Evolutionary conservation across 2,888 invertebrate species (phyloP), one percentile per base, ranked within the genome.

Genomic region (Apamea anceps): DNA sequence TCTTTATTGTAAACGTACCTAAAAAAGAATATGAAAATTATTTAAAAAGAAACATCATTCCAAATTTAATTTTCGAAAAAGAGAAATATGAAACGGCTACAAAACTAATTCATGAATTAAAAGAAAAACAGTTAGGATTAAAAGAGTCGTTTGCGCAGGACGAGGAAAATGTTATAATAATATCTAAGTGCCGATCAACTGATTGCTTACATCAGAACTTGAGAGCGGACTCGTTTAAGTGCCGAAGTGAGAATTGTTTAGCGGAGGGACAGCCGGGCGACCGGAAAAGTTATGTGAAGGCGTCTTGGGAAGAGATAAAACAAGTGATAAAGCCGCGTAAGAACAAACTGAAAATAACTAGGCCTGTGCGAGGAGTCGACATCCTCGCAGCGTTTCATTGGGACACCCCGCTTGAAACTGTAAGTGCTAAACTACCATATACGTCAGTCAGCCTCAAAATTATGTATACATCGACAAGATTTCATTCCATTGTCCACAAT

Each of bases 1-100:
- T 97, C 65, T 97, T 98, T 86, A 95, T 97, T 57, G 96, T 98
- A 25, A 97, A 96, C 85, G 96, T 98, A 37, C 98, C 97, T 10
- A 96, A 96, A 45, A 97, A 96, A 79, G 95, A 94, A 77, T 93
- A 97, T 86, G 97, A 98, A 92, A 91, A 93, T 66, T 92, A 92
- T 80, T 85, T 94, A 79, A 91, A 90, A 81, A 89, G 90, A 37
- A 90, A 83, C 45, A 87, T 85, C 10, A 74, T 86, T 54, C 79
- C 89, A 62, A 91, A 90, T 86, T 85, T 90, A 28, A 79, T 87
- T 68, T 80, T 89, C 5, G 90, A 91, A 80, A 91, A 91, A 72
- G 92, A 92, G 70, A 92, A 92, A 82, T 89, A 87, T 77, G 88
- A 91, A 21, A 90, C 83, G 25, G 84, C 89, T 0, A 89, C 90